A percentile compares a stretch with the other conserved stretches of the same genome.
phyloP scores from a whole-genome alignment of 2,888 invertebrate species.

The Acleris cristana region DNA sequence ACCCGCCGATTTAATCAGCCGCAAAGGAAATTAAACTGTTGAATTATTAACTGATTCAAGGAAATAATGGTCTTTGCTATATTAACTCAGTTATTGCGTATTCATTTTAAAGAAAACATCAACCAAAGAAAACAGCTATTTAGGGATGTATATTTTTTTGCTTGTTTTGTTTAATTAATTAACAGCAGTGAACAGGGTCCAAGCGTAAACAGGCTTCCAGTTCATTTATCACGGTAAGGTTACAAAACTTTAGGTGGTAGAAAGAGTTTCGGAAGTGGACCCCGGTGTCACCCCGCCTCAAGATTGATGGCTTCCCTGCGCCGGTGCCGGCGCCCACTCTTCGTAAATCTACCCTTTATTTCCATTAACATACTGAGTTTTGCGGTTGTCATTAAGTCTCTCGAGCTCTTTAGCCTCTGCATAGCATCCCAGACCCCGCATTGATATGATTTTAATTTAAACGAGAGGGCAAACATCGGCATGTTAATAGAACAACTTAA shows the following conservation, averaged over 20 bases:
- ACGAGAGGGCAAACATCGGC: background rate
- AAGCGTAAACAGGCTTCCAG: constrained; percentile 56
- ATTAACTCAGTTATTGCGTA: constrained; percentile 10
- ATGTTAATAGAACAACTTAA: background rate
- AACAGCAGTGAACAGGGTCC: constrained; percentile 46
- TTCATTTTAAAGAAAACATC: too few species aligned
- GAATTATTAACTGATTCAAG: constrained; percentile 64
- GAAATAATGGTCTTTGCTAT: constrained; percentile 45
- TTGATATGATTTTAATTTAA: background rate
- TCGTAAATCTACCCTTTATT: constrained; percentile 59
- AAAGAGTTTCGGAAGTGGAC: constrained; percentile 64
- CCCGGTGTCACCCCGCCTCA: constrained; percentile 69
- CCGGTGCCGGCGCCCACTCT: constrained; percentile 55
- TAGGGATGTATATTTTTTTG: background rate
- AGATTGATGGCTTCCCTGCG: constrained; percentile 71
- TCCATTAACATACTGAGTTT: constrained; percentile 57
- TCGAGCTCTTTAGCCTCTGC: background rate
- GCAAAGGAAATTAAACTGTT: constrained; percentile 74
- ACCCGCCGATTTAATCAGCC: constrained; percentile 58
- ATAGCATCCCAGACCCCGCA: too few species aligned
- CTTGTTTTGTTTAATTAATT: constrained; percentile 47
- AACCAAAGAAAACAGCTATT: too few species aligned
- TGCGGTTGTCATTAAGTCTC: constrained; percentile 56
- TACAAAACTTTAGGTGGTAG: constrained; percentile 68
- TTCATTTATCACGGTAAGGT: constrained; percentile 73